Evolutionary conservation across 1,140 invertebrate species (phyloP).

Genomic region (Ceratosolen solmsi): DNA sequence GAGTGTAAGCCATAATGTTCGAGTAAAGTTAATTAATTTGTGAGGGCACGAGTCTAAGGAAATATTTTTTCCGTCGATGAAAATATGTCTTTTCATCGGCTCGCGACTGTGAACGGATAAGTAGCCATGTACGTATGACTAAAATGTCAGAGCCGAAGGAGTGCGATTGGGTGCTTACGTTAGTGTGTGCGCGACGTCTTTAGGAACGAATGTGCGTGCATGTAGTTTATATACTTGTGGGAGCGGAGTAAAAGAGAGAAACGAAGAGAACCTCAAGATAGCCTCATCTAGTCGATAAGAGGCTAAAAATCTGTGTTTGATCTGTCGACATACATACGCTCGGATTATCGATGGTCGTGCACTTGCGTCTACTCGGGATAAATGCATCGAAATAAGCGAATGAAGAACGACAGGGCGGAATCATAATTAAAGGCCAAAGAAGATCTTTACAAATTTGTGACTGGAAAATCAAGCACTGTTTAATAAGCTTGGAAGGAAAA

Average conservation of each 20-base stretch:
- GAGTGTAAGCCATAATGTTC: background rate
- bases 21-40: background rate
- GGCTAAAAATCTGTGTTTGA: background rate
- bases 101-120: background rate
- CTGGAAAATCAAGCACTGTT: background rate
- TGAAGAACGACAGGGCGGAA: background rate
- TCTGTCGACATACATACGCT: background rate
- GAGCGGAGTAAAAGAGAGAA: background rate
- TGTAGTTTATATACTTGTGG: background rate
- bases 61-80: background rate
- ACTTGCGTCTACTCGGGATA: background rate
- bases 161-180: background rate
- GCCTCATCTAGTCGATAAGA: background rate
- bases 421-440: background rate
- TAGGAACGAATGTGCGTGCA: background rate
- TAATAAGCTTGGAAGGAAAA: background rate
- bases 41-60: background rate
- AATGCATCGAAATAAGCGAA: background rate
- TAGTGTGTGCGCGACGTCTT: background rate
- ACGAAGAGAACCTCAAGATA: background rate
- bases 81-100: background rate
- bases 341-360: background rate
- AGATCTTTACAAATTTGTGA: background rate
- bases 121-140: background rate
- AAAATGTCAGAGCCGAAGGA: conserved; percentile 17